phyloP scores from a whole-genome alignment of 2,113 vertebrate genomes.

The Actenoides hombroni region DNA sequence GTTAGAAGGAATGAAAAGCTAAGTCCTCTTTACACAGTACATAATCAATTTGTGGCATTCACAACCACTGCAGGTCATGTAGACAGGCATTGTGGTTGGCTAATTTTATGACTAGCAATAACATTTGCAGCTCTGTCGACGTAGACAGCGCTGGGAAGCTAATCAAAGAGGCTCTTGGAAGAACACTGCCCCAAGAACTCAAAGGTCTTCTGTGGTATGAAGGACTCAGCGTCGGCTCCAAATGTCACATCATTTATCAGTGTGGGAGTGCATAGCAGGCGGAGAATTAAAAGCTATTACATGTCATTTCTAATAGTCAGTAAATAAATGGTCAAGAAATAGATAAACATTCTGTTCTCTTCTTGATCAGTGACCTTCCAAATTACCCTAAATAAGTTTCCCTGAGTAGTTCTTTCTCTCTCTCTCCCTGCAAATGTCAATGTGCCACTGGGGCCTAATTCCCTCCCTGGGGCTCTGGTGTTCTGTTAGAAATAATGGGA shows the following conservation, averaged over 20 bases:
- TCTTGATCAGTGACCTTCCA: not conserved
- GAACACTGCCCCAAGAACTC: not conserved
- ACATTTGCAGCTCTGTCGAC: slow-evolving; percentile 41
- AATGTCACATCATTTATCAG: slow-evolving; percentile 42
- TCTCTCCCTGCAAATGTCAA: not conserved
- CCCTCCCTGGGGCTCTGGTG: not conserved
- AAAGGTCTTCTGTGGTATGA: slow-evolving; percentile 10
- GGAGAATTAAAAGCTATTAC: slow-evolving; percentile 15
- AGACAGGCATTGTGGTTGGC: slow-evolving; percentile 7
- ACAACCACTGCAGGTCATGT: not conserved
- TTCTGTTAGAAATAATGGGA: not conserved
- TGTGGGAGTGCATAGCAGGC: not conserved
- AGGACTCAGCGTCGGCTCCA: not conserved
- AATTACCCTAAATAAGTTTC: not conserved
- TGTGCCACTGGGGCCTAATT: not conserved
- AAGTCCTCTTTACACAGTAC: not conserved
- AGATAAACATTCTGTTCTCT: not conserved
- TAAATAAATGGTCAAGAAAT: slow-evolving; percentile 4
- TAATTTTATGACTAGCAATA: slow-evolving; percentile 49
- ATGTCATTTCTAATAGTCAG: not conserved
- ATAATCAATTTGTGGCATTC: slow-evolving; percentile 14
- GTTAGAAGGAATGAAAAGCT: not conserved
- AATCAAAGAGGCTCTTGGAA: slow-evolving; percentile 8
- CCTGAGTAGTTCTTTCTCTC: not conserved
- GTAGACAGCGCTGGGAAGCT: not conserved